Base-by-base conservation (phyloP, 2,797 vertebrate species). In the Sebastes itinus region DNA sequence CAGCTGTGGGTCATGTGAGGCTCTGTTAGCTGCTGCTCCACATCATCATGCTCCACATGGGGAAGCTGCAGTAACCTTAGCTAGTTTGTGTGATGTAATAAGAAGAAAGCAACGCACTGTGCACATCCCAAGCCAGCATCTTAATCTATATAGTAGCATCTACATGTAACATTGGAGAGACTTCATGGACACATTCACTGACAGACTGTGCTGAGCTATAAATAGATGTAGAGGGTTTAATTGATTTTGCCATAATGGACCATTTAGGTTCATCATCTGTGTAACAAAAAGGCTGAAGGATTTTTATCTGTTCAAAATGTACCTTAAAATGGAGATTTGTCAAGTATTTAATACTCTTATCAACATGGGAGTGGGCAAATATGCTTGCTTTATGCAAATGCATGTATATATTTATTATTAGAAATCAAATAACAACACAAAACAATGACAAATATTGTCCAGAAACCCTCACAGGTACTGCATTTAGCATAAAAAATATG, bases 21-120 rank as follows among this genome's bases (percentile, higher is more conserved):
- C 5, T 64, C 46, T 52, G 67, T 74, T 72, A 83, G 75, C 81
- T 42, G 56, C 70, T 81, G n/a, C 49, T 68, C 6, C 62, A 52
- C 14, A 59, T 0, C 14, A 42, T 16, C 38, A 42, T 81, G n/a
- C 49, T 68, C 6, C 62, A 52, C n/a, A 59, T 0, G 30, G 65
- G 71, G 61, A 78, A 75, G 33, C 61, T 35, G 66, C 33, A 33
- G 71, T 14, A 25, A 4, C 3, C 27, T 9, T 9, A 35, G 52
- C 55, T 23, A 7, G 20, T 68, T 27, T 20, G 7, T 46, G 49
- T 9, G 2, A 27, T 27, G 49, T 23, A 58, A 22, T 32, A 13
- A n/a, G n/a, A 11, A 64, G 49, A 13, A 46, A 75, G 9, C 56
- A 13, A 13, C 4, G 13, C 16, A 10, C 16, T 20, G 54, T 55